These are phyloP conservation scores for Philereme transversata DNA, from an alignment of 2,888 invertebrate genomes.

Conservation along the genomic window DNA sequence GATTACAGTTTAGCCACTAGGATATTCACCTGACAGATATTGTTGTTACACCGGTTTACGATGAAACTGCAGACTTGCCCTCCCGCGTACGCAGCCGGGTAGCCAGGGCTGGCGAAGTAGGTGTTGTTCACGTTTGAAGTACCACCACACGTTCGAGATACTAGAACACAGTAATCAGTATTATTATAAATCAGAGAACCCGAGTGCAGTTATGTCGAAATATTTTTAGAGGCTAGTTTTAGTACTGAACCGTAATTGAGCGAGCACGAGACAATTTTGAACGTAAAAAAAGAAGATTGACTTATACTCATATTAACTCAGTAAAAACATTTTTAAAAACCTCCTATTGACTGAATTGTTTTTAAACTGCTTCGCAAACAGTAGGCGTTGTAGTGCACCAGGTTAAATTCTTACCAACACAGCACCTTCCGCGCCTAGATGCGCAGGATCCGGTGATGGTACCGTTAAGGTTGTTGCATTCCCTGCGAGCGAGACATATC, in stretches of 20 bases:
- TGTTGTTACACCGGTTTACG: constrained; percentile 87
- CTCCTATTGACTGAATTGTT: too few species aligned
- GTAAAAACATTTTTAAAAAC: too few species aligned
- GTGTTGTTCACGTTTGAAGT: constrained; percentile 91
- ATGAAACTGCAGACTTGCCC: constrained; percentile 89
- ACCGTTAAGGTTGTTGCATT: constrained; percentile 89
- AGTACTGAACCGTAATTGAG: too few species aligned
- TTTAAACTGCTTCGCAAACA: too few species aligned
- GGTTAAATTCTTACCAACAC: constrained; percentile 86
- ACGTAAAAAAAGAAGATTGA: too few species aligned
- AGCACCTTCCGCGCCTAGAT: constrained; percentile 90
- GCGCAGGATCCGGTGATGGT: constrained; percentile 90
- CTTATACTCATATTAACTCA: too few species aligned
- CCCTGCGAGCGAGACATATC: constrained; percentile 90
- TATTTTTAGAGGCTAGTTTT: too few species aligned
- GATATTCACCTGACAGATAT: constrained; percentile 86
- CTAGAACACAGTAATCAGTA: constrained; percentile 66
- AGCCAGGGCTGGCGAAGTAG: constrained; percentile 91
- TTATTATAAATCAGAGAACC: too few species aligned
- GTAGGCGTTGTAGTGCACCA: too few species aligned
- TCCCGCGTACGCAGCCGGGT: constrained; percentile 88
- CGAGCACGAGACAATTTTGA: too few species aligned
- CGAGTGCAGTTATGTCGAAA: too few species aligned
- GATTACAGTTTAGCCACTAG: background rate
- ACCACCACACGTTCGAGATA: constrained; percentile 88